phyloP scores from a whole-genome alignment of 2,888 invertebrate genomes.

The Caprella mutica region DNA sequence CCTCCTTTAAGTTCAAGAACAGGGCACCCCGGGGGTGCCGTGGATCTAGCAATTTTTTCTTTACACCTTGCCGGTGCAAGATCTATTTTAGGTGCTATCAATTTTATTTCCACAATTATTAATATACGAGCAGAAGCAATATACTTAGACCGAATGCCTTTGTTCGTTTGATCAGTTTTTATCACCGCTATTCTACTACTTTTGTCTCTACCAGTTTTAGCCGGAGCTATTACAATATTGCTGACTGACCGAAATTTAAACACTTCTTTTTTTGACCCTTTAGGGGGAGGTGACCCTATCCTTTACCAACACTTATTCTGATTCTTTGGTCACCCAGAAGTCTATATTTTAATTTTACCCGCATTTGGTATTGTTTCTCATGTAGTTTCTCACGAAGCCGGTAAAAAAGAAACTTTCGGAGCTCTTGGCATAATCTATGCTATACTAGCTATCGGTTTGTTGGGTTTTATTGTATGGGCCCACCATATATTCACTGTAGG shows the following conservation, averaged over 20 bases:
- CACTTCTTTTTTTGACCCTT: constrained; percentile 68
- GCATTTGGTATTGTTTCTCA: constrained; percentile 72
- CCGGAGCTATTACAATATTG: constrained; percentile 67
- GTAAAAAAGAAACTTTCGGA: constrained; percentile 63
- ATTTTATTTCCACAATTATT: constrained; percentile 65
- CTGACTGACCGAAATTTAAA: constrained; percentile 67
- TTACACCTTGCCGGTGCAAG: constrained; percentile 61
- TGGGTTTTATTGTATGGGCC: constrained; percentile 74
- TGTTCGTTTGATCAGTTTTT: constrained; percentile 63
- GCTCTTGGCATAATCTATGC: constrained; percentile 66
- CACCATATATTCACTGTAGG: constrained; percentile 78
- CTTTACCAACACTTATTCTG: constrained; percentile 73
- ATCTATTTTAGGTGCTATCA: constrained; percentile 62
- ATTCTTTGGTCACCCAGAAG: constrained; percentile 79
- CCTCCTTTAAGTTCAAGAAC: constrained; percentile 55
- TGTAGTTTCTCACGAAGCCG: constrained; percentile 60
- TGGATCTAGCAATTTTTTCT: constrained; percentile 65
- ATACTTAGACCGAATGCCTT: constrained; percentile 52
- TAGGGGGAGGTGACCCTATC: constrained; percentile 68
- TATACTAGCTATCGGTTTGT: constrained; percentile 65
- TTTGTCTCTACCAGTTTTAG: constrained; percentile 60
- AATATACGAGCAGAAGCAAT: constrained; percentile 55
- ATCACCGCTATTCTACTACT: constrained; percentile 55
- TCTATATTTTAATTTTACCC: constrained; percentile 73
- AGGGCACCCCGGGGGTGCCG: constrained; percentile 54